Conservation (phyloP, 2,797 vertebrate genomes). For the Rhabdophis nuchalis region DNA sequence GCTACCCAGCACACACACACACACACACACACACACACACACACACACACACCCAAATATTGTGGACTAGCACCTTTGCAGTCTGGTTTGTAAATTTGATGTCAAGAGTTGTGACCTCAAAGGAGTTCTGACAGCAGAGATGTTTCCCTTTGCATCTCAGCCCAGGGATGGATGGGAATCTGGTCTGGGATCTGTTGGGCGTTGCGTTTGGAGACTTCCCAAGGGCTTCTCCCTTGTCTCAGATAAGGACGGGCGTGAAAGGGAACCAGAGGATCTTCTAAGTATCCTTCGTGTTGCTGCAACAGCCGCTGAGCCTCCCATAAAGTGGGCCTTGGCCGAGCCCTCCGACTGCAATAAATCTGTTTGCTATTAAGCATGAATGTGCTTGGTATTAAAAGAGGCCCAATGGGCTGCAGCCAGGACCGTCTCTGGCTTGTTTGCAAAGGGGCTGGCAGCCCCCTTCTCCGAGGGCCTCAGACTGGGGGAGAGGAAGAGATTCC, state of each 20-base stretch:
- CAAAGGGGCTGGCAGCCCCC: not conserved
- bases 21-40: no score
- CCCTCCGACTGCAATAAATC: not conserved
- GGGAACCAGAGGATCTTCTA: not conserved
- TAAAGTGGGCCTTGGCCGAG: not conserved
- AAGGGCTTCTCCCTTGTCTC: not conserved
- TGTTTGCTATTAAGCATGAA: not conserved
- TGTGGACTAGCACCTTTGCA: not conserved
- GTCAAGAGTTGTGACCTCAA: not conserved
- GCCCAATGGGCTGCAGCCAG: no score
- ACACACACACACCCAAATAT: not conserved
- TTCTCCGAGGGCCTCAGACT: not conserved
- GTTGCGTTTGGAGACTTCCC: not conserved
- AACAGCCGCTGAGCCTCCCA: no score
- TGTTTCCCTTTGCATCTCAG: accelerated
- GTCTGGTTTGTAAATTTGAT: not conserved
- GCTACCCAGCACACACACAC: no score
- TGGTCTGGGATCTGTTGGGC: not conserved
- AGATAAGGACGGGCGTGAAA: not conserved
- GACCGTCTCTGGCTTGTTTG: no score
- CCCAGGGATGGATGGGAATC: not conserved
- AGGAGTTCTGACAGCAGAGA: not conserved
- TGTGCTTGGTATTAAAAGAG: not conserved
- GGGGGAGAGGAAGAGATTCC: not conserved
- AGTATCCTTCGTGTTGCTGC: not conserved